A percentile compares a stretch with the other conserved stretches of the same genome.
Evolutionary conservation across 2,888 invertebrate genomes (phyloP).

Genomic region (Capitulum mitella): DNA sequence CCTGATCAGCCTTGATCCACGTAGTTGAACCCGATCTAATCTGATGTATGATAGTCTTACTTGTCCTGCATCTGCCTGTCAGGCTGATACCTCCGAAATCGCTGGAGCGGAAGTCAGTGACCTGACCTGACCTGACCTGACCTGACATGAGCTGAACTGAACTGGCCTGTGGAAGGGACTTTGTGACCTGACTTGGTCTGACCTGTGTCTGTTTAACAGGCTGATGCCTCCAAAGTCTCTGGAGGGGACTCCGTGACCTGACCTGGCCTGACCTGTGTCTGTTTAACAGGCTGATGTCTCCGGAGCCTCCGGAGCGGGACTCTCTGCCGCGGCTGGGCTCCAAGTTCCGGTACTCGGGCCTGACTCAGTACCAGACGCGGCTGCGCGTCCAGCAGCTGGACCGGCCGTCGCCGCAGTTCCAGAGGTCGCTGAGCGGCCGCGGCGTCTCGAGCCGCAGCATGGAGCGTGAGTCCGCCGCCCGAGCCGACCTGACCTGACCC

Average conservation of each 20-base stretch:
- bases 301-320: constrained; percentile 32
- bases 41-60: too few species aligned
- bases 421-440: constrained; percentile 73
- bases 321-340: constrained; percentile 47
- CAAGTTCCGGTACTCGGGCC: constrained; percentile 90
- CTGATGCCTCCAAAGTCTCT: constrained; percentile 36
- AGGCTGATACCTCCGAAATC: too few species aligned
- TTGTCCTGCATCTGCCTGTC: too few species aligned
- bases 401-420: constrained; percentile 68
- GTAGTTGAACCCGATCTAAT: too few species aligned
- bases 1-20: too few species aligned
- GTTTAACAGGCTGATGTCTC: constrained; percentile 34
- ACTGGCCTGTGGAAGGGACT: too few species aligned
- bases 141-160: too few species aligned
- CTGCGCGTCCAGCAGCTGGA: constrained; percentile 64
- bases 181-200: too few species aligned
- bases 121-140: too few species aligned
- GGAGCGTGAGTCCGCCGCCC: constrained; percentile 79
- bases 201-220: too few species aligned
- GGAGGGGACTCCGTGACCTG: too few species aligned
- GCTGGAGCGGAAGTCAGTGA: too few species aligned
- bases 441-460: constrained; percentile 75
- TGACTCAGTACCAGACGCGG: constrained; percentile 87
- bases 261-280: not conserved
- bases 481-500: not conserved